A percentile compares a stretch with the other conserved stretches of the same genome.
Conservation (phyloP, 2,888 invertebrate genomes). For the Caradrina clavipalpis region DNA sequence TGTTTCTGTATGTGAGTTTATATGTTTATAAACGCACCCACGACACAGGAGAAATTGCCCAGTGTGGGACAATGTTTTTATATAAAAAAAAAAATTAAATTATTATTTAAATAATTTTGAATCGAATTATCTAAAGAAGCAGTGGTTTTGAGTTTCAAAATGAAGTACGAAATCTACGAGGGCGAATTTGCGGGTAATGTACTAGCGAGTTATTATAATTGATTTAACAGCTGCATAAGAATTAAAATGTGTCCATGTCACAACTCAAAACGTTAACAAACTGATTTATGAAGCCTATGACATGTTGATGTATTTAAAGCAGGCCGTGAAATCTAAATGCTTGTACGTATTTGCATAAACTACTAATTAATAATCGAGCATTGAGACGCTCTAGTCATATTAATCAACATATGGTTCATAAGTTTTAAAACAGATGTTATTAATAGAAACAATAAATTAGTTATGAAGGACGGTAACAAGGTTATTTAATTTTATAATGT, state of each 20-base stretch:
- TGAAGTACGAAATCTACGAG: too few species aligned
- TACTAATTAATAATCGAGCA: constrained; percentile 18
- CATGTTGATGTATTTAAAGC: constrained; percentile 30
- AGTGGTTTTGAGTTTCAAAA: too few species aligned
- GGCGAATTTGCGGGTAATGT: too few species aligned
- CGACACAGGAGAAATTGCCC: too few species aligned
- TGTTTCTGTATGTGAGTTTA: too few species aligned
- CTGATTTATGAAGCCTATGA: constrained; percentile 25
- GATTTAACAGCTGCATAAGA: constrained; percentile 3
- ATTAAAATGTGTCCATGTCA: constrained; percentile 25
- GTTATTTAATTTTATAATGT: neutral
- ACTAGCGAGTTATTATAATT: constrained; percentile 7
- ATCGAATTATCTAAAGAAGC: too few species aligned
- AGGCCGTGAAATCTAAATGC: constrained; percentile 27
- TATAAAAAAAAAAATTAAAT: too few species aligned
- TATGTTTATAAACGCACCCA: too few species aligned
- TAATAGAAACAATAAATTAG: constrained; percentile 1
- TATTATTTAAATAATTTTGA: too few species aligned
- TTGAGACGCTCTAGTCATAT: constrained; percentile 1
- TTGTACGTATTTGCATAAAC: constrained; percentile 34
- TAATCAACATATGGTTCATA: constrained; percentile 20
- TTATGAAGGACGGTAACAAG: constrained; percentile 8
- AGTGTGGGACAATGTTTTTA: too few species aligned
- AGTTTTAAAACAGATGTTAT: neutral
- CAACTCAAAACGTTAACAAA: constrained; percentile 27